phyloP scores from a whole-genome alignment of 2,888 invertebrate genomes.

The Beris chalybata region DNA sequence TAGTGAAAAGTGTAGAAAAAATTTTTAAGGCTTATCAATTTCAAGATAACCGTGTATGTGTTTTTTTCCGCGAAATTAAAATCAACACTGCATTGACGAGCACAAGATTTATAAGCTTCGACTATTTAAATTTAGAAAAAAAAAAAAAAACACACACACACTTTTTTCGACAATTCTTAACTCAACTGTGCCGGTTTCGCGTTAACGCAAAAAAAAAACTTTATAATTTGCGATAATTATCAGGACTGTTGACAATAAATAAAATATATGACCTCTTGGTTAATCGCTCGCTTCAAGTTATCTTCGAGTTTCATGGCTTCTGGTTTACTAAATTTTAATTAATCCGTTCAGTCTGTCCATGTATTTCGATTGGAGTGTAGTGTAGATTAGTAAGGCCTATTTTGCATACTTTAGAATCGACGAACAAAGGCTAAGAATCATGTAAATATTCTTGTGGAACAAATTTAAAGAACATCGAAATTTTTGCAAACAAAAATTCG shows the following conservation, averaged over 20 bases:
- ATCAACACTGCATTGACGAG: no score
- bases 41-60: no score
- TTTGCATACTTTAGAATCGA: not conserved
- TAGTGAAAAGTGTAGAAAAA: no score
- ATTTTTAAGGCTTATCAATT: no score
- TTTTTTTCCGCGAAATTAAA: no score
- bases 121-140: no score
- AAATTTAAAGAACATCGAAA: no score
- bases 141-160: no score
- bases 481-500: not conserved
- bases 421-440: constrained; percentile 7
- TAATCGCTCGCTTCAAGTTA: constrained; percentile 22
- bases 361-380: constrained; percentile 1
- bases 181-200: no score
- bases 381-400: not conserved
- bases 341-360: constrained; percentile 18
- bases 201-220: no score
- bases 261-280: constrained; percentile 18
- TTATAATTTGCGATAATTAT: constrained; percentile 4
- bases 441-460: constrained; percentile 11
- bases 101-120: no score
- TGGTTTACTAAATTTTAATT: constrained; percentile 13
- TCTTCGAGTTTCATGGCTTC: constrained; percentile 3
- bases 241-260: constrained; percentile 3
- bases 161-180: no score